Percentiles rank a stretch among this genome's conserved stretches.
Conservation (phyloP, 2,113 vertebrate genomes). For the Catharus bicknelli region DNA sequence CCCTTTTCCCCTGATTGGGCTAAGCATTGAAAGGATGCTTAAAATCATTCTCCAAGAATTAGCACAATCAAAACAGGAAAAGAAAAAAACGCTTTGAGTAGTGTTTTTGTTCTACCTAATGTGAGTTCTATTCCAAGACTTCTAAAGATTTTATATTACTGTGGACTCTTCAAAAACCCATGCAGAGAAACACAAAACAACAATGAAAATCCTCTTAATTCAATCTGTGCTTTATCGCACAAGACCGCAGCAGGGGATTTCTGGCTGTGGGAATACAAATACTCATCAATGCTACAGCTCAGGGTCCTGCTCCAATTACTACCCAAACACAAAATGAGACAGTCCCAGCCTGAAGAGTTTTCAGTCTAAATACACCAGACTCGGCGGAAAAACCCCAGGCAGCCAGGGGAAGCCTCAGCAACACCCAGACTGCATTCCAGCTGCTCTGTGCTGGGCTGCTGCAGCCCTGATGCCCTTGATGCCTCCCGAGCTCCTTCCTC, state of each 20-base stretch:
- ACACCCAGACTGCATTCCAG: neutral
- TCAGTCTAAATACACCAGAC: neutral
- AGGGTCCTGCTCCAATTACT: neutral
- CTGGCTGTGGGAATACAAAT: slow-evolving; percentile 33
- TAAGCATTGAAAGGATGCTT: neutral
- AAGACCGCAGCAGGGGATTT: slow-evolving; percentile 27
- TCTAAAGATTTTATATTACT: slow-evolving; percentile 9
- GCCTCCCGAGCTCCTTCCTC: neutral
- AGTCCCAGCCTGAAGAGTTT: neutral
- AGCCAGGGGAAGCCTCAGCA: neutral
- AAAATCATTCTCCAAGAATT: neutral
- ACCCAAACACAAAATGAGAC: neutral
- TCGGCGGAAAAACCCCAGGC: neutral
- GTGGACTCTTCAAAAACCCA: neutral
- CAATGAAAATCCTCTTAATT: slow-evolving; percentile 51
- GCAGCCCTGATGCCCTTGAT: neutral
- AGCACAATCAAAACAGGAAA: neutral
- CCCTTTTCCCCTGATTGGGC: neutral
- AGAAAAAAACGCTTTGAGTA: neutral
- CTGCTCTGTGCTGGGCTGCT: neutral
- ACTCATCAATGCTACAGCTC: neutral
- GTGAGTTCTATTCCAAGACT: neutral
- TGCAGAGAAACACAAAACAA: slow-evolving; percentile 7
- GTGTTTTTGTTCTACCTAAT: neutral
- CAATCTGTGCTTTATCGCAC: slow-evolving; percentile 6